A percentile compares a stretch with the other conserved stretches of the same genome.
Conservation (phyloP, 53 echinoderm and acorn worm genomes). For the Luidia sarsii region DNA sequence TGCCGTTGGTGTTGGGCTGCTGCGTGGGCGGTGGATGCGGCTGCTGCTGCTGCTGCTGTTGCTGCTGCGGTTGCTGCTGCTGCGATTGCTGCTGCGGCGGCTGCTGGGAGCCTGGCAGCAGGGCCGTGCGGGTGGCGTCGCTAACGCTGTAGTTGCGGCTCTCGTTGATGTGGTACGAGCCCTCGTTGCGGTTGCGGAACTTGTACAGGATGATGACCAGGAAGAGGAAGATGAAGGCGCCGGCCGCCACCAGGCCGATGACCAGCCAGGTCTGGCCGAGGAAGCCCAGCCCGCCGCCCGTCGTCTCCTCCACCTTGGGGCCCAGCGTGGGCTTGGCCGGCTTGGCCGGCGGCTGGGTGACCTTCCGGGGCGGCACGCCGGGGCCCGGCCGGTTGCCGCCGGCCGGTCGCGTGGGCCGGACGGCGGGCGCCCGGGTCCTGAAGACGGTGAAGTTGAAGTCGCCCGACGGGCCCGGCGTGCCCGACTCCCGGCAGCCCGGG, state of each 20-base stretch:
- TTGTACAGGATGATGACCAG: conserved; percentile 84
- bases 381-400: too few relatives aligned
- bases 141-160: conserved; percentile 87
- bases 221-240: conserved; percentile 74
- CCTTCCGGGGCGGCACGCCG: neutral
- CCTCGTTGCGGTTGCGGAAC: conserved; percentile 95
- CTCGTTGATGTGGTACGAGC: conserved; percentile 98
- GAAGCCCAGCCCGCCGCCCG: conserved; percentile 60
- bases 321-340: conserved; percentile 1
- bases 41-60: conserved; percentile 33
- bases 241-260: conserved; percentile 80
- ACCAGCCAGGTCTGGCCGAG: conserved; percentile 85
- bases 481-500: conserved; percentile 16
- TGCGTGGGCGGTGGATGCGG: conserved; percentile 65
- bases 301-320: neutral
- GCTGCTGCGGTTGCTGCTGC: conserved; percentile 56
- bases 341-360: neutral
- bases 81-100: too few relatives aligned
- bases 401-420: too few relatives aligned
- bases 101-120: conserved; percentile 65
- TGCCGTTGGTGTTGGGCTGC: conserved; percentile 76
- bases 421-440: neutral
- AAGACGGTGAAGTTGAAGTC: conserved; percentile 60
- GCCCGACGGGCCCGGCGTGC: conserved; percentile 33
- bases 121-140: conserved; percentile 74